phyloP scores from a whole-genome alignment of 2,797 vertebrate genomes.

The Phalloptychus januarius region DNA sequence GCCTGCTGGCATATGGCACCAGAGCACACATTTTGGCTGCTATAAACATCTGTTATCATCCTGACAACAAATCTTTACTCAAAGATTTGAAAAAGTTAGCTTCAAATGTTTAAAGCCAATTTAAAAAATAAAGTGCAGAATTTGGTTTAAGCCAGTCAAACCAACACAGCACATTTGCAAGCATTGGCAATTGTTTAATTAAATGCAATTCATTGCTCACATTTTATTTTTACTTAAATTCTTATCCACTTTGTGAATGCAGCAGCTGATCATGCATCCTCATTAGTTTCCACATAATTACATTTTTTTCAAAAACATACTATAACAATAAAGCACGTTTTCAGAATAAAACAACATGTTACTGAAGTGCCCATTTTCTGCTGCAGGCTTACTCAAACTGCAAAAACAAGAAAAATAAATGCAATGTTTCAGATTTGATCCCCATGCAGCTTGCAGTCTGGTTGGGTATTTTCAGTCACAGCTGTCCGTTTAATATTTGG shows the following conservation, averaged over 20 bases:
- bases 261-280: slow-evolving; percentile 27
- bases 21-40: slow-evolving; percentile 50
- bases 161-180: slow-evolving; percentile 9
- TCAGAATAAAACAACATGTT: background rate
- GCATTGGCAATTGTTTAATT: slow-evolving; percentile 8
- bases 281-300: slow-evolving; percentile 33
- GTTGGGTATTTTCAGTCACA: background rate
- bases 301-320: slow-evolving; percentile 17
- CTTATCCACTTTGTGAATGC: slow-evolving; percentile 4
- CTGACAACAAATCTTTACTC: slow-evolving; percentile 66
- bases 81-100: slow-evolving; percentile 50
- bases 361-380: background rate
- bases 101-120: slow-evolving; percentile 22
- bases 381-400: background rate
- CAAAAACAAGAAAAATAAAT: slow-evolving; percentile 18
- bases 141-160: slow-evolving; percentile 9
- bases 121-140: slow-evolving; percentile 19
- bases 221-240: slow-evolving; percentile 11
- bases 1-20: slow-evolving; percentile 67
- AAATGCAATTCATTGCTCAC: background rate
- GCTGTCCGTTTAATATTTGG: slow-evolving; percentile 16
- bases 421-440: background rate
- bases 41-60: slow-evolving; percentile 66
- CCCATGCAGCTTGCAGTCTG: background rate
- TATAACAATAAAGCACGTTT: background rate